phyloP scores from a whole-genome alignment of 2,888 invertebrate species.

The Aporophyla lueneburgensis region DNA sequence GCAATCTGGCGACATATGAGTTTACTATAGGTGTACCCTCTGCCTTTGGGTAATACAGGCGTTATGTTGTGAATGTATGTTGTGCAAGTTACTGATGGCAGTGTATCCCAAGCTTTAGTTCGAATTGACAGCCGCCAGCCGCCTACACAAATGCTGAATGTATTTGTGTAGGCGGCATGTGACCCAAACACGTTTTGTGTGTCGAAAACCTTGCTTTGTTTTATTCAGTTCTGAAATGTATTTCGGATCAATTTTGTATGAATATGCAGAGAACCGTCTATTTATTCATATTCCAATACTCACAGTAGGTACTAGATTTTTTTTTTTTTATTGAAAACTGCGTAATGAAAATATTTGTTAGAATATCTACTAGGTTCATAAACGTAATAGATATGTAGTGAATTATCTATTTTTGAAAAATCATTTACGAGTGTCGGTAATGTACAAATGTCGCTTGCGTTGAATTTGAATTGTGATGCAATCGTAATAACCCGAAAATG shows the following conservation, averaged over 20 bases:
- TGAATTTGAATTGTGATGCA: neutral
- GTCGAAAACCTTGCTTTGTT: conserved; percentile 13
- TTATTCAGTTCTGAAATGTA: conserved; percentile 17
- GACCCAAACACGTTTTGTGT: conserved; percentile 8
- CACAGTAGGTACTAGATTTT: neutral
- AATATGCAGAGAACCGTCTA: neutral
- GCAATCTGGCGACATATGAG: too few species aligned
- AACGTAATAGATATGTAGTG: too few species aligned
- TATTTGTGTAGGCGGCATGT: neutral
- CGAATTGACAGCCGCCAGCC: conserved; percentile 34
- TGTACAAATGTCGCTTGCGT: neutral
- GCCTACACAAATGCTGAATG: conserved; percentile 6
- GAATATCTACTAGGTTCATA: too few species aligned
- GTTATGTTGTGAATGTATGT: too few species aligned
- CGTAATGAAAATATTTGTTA: too few species aligned
- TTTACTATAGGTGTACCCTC: too few species aligned
- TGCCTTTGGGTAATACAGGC: too few species aligned
- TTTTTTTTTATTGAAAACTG: neutral
- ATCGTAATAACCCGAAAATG: neutral
- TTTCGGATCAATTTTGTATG: neutral
- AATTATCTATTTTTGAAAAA: too few species aligned
- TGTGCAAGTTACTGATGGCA: neutral
- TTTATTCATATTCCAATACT: conserved; percentile 4
- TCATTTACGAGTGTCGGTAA: neutral
- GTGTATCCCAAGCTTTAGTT: conserved; percentile 9